Percentiles rank a stretch among this genome's conserved stretches.
phyloP scores from a whole-genome alignment of 2,888 invertebrate species.

The Oscheius sp. region DNA sequence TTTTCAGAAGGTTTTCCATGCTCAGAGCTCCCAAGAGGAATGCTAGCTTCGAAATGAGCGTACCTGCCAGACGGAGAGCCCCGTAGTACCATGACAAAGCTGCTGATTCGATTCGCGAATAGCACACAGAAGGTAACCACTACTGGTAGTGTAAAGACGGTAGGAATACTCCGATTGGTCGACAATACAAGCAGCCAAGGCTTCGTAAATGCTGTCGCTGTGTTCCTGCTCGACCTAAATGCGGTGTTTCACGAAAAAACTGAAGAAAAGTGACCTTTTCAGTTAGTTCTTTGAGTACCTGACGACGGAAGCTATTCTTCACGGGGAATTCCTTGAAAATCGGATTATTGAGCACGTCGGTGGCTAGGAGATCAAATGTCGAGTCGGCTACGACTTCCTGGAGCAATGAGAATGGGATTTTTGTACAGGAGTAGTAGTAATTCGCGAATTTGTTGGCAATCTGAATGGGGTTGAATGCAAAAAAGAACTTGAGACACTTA shows the following conservation, averaged over 20 bases:
- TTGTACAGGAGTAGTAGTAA: constrained; percentile 40
- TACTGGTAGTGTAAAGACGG: constrained; percentile 40
- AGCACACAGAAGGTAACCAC: constrained; percentile 39
- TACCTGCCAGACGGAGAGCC: constrained; percentile 66
- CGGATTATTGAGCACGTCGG: constrained; percentile 35
- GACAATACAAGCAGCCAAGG: constrained; percentile 40
- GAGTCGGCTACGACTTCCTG: neutral
- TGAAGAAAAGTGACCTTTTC: constrained; percentile 26
- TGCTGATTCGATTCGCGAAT: constrained; percentile 57
- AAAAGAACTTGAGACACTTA: constrained; percentile 2
- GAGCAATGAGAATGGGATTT: constrained; percentile 33
- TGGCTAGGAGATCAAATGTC: neutral
- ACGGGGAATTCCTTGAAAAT: constrained; percentile 37
- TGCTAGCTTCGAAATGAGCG: neutral
- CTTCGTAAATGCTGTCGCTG: constrained; percentile 43
- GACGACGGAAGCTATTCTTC: constrained; percentile 40
- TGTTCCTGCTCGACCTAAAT: constrained; percentile 20
- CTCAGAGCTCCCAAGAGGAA: too few relatives aligned
- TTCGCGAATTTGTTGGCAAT: neutral
- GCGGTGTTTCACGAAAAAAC: neutral
- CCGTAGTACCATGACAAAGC: constrained; percentile 67
- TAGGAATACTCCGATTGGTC: constrained; percentile 35
- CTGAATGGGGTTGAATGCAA: constrained; percentile 5
- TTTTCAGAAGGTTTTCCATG: too few relatives aligned
- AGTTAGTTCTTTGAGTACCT: constrained; percentile 41